These are phyloP conservation scores for Megaptera novaeangliae DNA, from an alignment of 2,113 vertebrate species.

Conservation along the genomic window DNA sequence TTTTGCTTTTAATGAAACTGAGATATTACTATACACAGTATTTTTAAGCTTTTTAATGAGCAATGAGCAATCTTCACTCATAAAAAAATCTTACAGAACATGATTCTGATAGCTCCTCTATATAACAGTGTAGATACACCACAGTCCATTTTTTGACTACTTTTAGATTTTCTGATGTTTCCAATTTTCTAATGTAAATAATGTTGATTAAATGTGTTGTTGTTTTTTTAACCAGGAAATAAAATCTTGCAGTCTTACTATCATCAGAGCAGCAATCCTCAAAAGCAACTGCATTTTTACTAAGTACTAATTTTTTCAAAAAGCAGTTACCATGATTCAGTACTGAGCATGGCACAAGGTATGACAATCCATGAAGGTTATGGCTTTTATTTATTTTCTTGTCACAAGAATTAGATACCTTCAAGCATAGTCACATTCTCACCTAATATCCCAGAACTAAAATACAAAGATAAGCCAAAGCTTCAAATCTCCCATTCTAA, in stretches of 20 bases:
- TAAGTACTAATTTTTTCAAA: neutral
- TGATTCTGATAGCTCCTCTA: neutral
- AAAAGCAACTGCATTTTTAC: neutral
- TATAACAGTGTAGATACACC: neutral
- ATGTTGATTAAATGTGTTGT: neutral
- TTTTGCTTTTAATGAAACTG: neutral
- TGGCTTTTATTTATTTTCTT: neutral
- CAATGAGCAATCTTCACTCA: neutral
- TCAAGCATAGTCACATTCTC: neutral
- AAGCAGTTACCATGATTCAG: neutral
- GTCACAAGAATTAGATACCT: neutral
- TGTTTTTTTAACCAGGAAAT: conserved; percentile 8
- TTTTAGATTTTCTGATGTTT: neutral
- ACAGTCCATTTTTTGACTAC: neutral
- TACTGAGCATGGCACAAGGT: neutral
- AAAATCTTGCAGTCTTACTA: neutral
- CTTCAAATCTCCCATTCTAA: neutral
- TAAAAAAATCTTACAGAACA: neutral
- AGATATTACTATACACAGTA: neutral
- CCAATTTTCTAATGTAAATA: neutral
- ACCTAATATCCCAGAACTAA: neutral
- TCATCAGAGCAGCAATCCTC: neutral
- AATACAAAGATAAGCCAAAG: neutral
- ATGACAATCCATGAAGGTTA: neutral
- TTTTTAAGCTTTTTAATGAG: neutral